Percentiles rank a stretch among this genome's conserved stretches.
phyloP scores from a whole-genome alignment of 2,888 invertebrate genomes.

The Onchidella celtica region DNA sequence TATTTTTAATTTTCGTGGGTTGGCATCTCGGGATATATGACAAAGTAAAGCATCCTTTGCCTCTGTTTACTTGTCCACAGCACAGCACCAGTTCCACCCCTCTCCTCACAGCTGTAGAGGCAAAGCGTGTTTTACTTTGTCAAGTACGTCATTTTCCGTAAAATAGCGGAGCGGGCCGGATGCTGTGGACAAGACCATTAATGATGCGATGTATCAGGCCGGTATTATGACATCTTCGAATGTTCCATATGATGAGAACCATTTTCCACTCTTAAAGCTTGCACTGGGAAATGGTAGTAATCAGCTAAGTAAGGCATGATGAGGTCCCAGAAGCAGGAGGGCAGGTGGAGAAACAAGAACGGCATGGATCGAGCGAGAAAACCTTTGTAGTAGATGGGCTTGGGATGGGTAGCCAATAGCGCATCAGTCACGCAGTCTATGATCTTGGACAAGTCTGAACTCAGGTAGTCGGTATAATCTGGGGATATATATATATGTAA shows the following conservation, averaged over 20 bases:
- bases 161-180: no score
- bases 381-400: slow-evolving; percentile 68
- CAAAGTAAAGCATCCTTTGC: no score
- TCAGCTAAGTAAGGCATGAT: slow-evolving; percentile 62
- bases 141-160: no score
- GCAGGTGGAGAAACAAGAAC: slow-evolving; percentile 69
- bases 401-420: slow-evolving; percentile 62
- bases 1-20: no score
- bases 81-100: no score
- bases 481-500: slow-evolving; percentile 23
- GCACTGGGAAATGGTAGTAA: slow-evolving; percentile 68
- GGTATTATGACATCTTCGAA: background rate
- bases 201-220: no score
- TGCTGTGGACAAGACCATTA: no score
- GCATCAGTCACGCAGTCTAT: slow-evolving; percentile 66
- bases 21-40: no score
- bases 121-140: no score
- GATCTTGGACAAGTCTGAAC: slow-evolving; percentile 66
- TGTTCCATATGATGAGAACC: background rate
- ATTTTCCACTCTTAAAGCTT: slow-evolving; percentile 41
- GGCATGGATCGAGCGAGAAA: slow-evolving; percentile 66
- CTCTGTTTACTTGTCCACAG: no score
- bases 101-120: no score
- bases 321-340: slow-evolving; percentile 59
- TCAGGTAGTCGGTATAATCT: slow-evolving; percentile 62